Evolutionary conservation across 2,113 vertebrate species (phyloP), one percentile per base, ranked within the genome.

Genomic region (Excalfactoria chinensis): DNA sequence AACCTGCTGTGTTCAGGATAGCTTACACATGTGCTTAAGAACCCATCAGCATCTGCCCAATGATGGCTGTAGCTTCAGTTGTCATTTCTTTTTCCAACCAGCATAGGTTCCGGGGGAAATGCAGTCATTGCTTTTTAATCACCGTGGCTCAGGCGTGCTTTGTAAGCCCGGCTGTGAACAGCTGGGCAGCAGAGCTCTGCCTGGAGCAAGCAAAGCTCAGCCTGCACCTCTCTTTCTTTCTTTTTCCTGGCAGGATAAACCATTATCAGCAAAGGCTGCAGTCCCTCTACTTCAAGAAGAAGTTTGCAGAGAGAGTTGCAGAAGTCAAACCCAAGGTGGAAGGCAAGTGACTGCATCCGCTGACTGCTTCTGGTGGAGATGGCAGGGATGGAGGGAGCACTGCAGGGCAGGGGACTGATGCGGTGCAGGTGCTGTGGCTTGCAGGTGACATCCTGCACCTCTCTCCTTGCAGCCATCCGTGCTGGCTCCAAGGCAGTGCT

Each of bases 281-380:
- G 90, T 99, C 99, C 2, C 95, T 99, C 51, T 99, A 99, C 97
- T 99, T 99, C 97, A 99, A 99, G 93, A 99, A 99, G 98, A 99
- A 99, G 97, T 99, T 99, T 98, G 98, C 99, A n/a, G 99, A 99
- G 97, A 98, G 99, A 92, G 98, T 99, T 95, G 98, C 98, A 34
- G 99, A 99, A 97, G 98, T 99, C 85, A 99, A 99, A 95, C 99
- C 99, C 89, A 99, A 99, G 98, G 98, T 99, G 77, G 99, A 99
- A 98, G 99, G 99, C 99, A 98, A 95, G 96, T 85, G 68, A 53
- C 46, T 0, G 10, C 51, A 44, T 2, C 49, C 77, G 49, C 76
- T 53, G 26, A 35, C 64, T 22, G 30, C 8, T 58, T 9, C 3
- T 2, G 3, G 0, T 32, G 69, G 83, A 84, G 25, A 28, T 26